Conservation (phyloP, 2,113 vertebrate species). For the Bubo scandiacus region DNA sequence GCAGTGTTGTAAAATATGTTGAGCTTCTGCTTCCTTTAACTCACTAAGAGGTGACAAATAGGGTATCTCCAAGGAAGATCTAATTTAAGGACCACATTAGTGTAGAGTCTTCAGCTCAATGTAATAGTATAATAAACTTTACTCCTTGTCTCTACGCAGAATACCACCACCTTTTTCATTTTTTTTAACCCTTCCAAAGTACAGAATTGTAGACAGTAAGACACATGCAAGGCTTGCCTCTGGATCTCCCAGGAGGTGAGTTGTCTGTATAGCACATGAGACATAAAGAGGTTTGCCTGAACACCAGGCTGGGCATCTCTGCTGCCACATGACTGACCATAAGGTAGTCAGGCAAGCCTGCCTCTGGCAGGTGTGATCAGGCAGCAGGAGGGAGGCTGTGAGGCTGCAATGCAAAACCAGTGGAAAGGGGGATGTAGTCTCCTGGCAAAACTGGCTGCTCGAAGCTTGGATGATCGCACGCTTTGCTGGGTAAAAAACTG, state of each 20-base stretch:
- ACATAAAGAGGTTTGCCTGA: background rate
- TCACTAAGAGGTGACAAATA: background rate
- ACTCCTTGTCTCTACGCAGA: background rate
- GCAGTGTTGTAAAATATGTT: background rate
- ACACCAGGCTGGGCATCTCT: background rate
- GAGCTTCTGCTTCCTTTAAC: background rate
- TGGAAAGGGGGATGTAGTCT: background rate
- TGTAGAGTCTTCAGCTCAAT: background rate
- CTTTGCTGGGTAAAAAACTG: too few relatives aligned
- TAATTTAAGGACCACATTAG: background rate
- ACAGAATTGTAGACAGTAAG: background rate
- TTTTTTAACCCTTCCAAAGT: background rate
- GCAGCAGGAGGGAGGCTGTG: background rate
- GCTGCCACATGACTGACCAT: fast-evolving
- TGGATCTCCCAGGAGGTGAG: background rate
- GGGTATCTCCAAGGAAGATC: background rate
- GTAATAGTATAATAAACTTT: background rate
- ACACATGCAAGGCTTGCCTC: background rate
- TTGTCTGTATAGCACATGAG: background rate
- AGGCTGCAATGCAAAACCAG: background rate
- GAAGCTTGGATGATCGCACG: too few relatives aligned
- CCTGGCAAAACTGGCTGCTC: too few relatives aligned
- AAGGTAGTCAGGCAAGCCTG: background rate
- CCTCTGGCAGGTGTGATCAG: background rate
- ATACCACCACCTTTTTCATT: background rate